Evolutionary conservation across 1,140 invertebrate species (phyloP), one percentile per base, ranked within the genome.

Genomic region (Drosophila serrata): DNA sequence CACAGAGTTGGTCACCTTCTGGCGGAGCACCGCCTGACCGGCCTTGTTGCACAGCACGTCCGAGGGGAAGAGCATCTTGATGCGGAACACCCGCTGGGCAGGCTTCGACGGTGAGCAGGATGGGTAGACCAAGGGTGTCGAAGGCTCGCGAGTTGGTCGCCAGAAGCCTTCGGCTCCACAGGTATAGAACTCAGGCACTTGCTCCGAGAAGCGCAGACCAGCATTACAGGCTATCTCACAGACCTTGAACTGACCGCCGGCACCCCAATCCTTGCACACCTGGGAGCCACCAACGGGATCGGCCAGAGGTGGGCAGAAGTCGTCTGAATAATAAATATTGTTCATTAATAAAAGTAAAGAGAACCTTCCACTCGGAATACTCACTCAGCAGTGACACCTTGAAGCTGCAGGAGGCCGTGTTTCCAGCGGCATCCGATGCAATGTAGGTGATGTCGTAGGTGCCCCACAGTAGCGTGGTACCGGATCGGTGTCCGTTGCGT

Each of bases 141-240:
- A 94, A 11, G 97, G 97, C 88, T 97, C 95, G 24, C 93, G 94
- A 3, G 97, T 98, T 24, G 98, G 98, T 75, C 97, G 94, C 98
- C 98, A 99, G 93, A 98, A 98, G 39, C 98, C 98, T 95, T 99
- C 98, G 59, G 97, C 97, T 15, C 98, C 98, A 92, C 98, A 99
- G 7, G 98, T 98, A 90, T 99, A 99, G 94, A 99, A 99, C 78
- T 97, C 97, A 1, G 98, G 97, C 35, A 99, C 96, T 48, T 95
- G 95, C 92, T 98, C 96, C 1, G 98, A 98, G 93, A 99, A 99
- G 76, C 97, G 94, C 1, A 98, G 93, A 13, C 97, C 97, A 40
- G 95, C 90, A 76, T 98, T 97, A 85, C 98, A 99, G 59, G 95
- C 93, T 61, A 99, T 98, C 90, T 97, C 97, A 93, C 96, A 99